Evolutionary conservation across 1,140 invertebrate species (phyloP), one percentile per base, ranked within the genome.

Genomic region (Zaprionus inermis): DNA sequence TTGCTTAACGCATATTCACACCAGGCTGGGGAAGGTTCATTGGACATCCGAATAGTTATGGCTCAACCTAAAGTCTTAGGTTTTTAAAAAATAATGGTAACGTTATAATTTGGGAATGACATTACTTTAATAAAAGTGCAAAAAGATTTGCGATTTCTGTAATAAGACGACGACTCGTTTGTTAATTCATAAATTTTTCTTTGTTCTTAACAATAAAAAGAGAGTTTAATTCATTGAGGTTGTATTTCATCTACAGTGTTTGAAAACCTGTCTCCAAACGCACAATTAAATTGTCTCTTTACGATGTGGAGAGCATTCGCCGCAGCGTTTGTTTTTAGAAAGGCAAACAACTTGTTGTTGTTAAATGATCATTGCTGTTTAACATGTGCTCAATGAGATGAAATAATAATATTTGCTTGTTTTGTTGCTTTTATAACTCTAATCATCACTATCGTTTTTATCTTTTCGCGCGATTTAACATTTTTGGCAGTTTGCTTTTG

Each of bases 1-100:
- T 70, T 65, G 58, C 20, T 64, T 52, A 76, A 74, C 69, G 83
- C 76, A 79, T 78, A 76, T 82, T 82, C 72, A 83, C 82, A 86
- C 82, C 69, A 76, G 41, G 71, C 30, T 70, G 71, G 16, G 20
- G 28, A 12, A 14, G 14, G 10, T 38, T 38, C n/a, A 14, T 38
- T n/a, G n/a, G 24, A 28, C 24, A 1, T 28, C 3, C 12, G 36
- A 6, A 38, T n/a, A 16, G 38, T 44, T 16, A n/a, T 44, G 9
- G 6, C 16, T 41, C 9, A 41, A 44, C 6, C 9, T 44, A 44
- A 16, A 16, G 3, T 16, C 1, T n/a, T n/a, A 1, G 6, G 14
- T 38, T n/a, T n/a, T n/a, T n/a, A n/a, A n/a, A n/a, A n/a, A n/a
- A n/a, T n/a, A n/a, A n/a, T n/a, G n/a, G n/a, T n/a, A n/a, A n/a